phyloP scores from a whole-genome alignment of 2,888 invertebrate species.

The Agriopis leucophaearia region DNA sequence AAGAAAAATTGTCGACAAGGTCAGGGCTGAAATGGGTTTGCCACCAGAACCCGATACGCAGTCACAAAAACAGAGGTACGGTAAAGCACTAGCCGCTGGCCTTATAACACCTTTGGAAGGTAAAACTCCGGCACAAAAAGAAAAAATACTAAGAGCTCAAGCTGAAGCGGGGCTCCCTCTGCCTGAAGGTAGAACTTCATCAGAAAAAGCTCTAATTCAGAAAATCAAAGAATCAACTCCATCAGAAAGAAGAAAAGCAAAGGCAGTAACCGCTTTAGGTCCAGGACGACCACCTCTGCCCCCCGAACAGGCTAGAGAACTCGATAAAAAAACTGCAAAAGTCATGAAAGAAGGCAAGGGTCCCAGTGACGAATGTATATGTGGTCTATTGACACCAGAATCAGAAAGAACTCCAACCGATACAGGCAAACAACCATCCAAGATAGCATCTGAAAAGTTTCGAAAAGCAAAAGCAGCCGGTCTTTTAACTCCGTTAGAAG shows the following conservation, averaged over 20 bases:
- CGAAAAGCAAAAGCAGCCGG: conserved; percentile 53
- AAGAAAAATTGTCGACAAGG: too few species aligned
- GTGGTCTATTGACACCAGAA: conserved; percentile 50
- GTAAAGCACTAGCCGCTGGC: too few species aligned
- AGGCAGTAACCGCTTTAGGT: conserved; percentile 47
- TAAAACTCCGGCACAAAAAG: too few species aligned
- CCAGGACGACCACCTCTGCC: conserved; percentile 1
- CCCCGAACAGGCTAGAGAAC: conserved; percentile 7
- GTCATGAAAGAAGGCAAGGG: conserved; percentile 53
- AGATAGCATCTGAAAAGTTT: conserved; percentile 46
- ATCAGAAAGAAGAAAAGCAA: conserved; percentile 46
- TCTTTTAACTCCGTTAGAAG: conserved; percentile 52
- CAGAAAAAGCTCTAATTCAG: conserved; percentile 43
- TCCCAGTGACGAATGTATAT: conserved; percentile 54
- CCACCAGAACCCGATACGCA: too few species aligned
- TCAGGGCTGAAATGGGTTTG: too few species aligned
- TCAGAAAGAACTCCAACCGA: conserved; percentile 5
- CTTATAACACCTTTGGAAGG: too few species aligned
- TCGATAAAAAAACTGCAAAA: conserved; percentile 49
- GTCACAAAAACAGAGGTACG: too few species aligned
- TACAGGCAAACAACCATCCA: conserved; percentile 23
- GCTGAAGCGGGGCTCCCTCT: too few species aligned
- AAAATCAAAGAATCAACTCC: conserved; percentile 27
- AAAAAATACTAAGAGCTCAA: too few species aligned
- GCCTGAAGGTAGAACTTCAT: too few species aligned